Conservation (phyloP, 1,140 invertebrate species). For the Callitettix versicolor region DNA sequence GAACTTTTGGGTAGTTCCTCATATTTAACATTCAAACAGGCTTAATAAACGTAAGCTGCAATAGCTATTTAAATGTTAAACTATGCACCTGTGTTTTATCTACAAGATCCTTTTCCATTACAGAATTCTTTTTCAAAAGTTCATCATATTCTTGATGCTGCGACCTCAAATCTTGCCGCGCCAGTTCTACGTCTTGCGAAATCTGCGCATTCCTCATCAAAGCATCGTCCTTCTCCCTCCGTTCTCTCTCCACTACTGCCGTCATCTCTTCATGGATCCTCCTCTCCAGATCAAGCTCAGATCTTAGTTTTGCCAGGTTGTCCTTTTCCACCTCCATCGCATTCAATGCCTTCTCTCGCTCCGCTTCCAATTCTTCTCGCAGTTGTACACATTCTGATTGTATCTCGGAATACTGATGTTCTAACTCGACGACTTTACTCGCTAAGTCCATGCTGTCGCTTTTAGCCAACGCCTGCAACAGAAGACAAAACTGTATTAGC, state of each 20-base stretch:
- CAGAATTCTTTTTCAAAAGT: constrained; percentile 36
- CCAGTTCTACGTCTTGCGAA: constrained; percentile 66
- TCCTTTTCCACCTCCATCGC: neutral
- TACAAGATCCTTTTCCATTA: constrained; percentile 31
- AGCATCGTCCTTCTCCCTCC: constrained; percentile 62
- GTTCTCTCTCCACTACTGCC: constrained; percentile 34
- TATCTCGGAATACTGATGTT: constrained; percentile 1
- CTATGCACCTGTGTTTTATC: constrained; percentile 23
- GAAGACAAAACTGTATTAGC: no score
- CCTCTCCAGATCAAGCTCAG: neutral
- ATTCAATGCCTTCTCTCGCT: neutral
- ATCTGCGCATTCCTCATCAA: constrained; percentile 71
- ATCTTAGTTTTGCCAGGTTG: neutral
- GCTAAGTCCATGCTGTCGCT: constrained; percentile 10
- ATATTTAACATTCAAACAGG: no score
- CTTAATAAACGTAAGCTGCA: no score
- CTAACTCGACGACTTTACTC: constrained; percentile 5
- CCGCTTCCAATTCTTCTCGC: constrained; percentile 2
- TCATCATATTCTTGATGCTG: constrained; percentile 48
- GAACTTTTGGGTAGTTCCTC: no score
- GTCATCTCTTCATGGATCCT: constrained; percentile 23
- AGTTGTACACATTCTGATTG: constrained; percentile 3
- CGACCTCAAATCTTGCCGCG: constrained; percentile 54
- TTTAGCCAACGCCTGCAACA: constrained; percentile 12
- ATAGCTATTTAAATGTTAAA: no score